A percentile compares a stretch with the other conserved stretches of the same genome.
phyloP scores from a whole-genome alignment of 2,888 invertebrate genomes.

The Eupithecia subumbrata region DNA sequence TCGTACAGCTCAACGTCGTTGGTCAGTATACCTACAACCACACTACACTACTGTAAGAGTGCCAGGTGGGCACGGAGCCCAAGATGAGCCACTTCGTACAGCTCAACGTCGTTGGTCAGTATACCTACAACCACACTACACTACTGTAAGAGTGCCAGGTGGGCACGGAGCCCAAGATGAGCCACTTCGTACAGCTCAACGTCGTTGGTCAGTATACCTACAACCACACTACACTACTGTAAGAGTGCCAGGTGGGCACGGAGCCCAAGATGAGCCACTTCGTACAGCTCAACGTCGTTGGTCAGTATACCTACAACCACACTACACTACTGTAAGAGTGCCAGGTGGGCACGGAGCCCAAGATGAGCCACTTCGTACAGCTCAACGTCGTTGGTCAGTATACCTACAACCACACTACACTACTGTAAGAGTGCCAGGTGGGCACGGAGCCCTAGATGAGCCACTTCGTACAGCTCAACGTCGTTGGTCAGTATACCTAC shows the following conservation, averaged over 20 bases:
- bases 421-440: conserved; percentile 94
- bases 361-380: conserved; percentile 19
- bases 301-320: conserved; percentile 83
- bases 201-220: no score
- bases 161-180: no score
- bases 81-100: no score
- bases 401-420: background rate
- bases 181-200: no score
- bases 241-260: no score
- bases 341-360: no score
- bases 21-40: background rate
- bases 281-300: conserved; percentile 89
- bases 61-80: no score
- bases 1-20: no score
- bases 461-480: conserved; percentile 88
- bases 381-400: conserved; percentile 94
- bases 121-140: background rate
- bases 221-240: background rate
- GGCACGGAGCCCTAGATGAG: conserved; percentile 97
- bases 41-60: no score
- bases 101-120: no score
- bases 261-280: no score
- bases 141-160: no score
- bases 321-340: conserved; percentile 71
- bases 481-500: background rate